These are phyloP conservation scores for Chamaea fasciata DNA, from an alignment of 2,113 vertebrate species.

Conservation along the genomic window DNA sequence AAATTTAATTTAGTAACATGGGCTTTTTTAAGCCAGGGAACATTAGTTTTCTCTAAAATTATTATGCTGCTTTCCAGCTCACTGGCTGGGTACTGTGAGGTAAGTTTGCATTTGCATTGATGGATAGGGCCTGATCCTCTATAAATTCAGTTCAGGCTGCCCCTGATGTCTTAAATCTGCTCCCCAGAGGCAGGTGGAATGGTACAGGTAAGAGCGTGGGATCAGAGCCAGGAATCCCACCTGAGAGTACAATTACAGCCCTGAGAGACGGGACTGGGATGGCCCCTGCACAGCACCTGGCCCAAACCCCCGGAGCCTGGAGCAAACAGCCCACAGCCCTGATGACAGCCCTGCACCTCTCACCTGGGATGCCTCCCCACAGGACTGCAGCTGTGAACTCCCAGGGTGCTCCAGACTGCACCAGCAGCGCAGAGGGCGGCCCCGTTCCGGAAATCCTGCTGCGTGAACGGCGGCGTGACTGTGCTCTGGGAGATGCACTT, in stretches of 20 bases:
- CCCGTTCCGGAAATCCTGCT: not conserved
- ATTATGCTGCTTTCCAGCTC: not conserved
- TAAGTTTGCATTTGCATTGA: not conserved
- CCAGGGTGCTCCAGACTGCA: not conserved
- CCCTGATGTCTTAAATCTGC: not conserved
- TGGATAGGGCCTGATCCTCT: not conserved
- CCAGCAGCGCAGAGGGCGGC: not conserved
- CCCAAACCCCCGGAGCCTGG: not conserved
- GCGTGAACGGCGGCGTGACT: not conserved
- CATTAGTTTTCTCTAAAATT: not conserved
- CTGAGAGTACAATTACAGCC: not conserved
- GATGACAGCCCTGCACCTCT: not conserved
- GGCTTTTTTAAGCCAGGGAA: not conserved
- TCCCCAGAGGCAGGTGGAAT: not conserved
- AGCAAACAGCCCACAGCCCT: not conserved
- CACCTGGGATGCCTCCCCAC: not conserved
- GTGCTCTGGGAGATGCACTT: rapidly evolving
- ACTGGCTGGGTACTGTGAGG: not conserved
- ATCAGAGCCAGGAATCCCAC: not conserved
- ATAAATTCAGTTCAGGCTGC: not conserved
- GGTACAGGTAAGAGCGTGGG: not conserved
- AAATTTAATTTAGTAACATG: not conserved
- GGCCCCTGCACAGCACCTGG: not conserved
- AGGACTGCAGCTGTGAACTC: not conserved
- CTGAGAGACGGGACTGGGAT: not conserved